phyloP scores from a whole-genome alignment of 2,888 invertebrate species.

The Micoletzkya japonica region DNA sequence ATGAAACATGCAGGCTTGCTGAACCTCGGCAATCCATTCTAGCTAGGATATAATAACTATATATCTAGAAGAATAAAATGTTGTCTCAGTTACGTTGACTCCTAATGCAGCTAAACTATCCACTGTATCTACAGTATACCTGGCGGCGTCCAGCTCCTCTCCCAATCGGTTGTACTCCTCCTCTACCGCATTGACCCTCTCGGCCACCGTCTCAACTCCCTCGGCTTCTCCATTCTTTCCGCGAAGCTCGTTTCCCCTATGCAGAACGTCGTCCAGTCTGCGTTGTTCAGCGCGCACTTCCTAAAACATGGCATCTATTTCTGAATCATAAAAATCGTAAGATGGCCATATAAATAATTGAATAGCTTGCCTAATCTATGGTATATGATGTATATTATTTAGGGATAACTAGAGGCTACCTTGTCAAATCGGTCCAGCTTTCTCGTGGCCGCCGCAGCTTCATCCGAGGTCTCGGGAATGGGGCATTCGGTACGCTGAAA shows the following conservation, averaged over 20 bases:
- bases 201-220: conserved; percentile 13
- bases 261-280: neutral
- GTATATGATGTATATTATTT: too few species aligned
- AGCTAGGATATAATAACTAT: too few species aligned
- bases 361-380: too few species aligned
- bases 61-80: too few species aligned
- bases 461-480: conserved; percentile 17
- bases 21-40: too few species aligned
- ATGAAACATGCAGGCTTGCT: too few species aligned
- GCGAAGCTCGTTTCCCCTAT: neutral
- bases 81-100: too few species aligned
- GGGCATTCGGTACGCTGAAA: conserved; percentile 13
- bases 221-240: conserved; percentile 8
- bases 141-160: conserved; percentile 36
- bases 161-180: conserved; percentile 42
- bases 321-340: too few species aligned
- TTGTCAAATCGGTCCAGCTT: conserved; percentile 24
- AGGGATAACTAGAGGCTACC: too few species aligned
- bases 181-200: conserved; percentile 29
- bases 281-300: conserved; percentile 21
- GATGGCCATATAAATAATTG: too few species aligned
- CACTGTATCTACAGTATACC: too few species aligned
- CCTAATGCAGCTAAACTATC: too few species aligned
- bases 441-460: neutral
- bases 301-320: neutral